Evolutionary conservation across 2,797 vertebrate species (phyloP).

Genomic region (Psittacula echo): DNA sequence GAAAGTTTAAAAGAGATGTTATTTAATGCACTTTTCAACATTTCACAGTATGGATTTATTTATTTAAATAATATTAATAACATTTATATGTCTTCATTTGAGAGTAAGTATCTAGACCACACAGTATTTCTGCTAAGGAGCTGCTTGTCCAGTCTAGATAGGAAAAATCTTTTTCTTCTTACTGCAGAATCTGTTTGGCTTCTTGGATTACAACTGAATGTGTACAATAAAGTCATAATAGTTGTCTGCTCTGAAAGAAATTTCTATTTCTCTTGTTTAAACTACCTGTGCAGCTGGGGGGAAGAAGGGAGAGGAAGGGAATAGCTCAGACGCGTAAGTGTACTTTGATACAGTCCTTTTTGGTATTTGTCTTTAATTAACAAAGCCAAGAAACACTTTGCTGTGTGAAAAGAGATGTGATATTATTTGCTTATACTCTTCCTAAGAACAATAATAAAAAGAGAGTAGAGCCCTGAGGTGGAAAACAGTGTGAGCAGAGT

Average conservation of each 20-base stretch:
- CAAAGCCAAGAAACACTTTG: neutral
- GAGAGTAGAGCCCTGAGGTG: neutral
- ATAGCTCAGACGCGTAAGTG: neutral
- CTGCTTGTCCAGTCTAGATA: neutral
- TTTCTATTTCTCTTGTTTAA: neutral
- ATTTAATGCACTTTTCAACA: neutral
- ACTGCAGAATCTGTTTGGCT: neutral
- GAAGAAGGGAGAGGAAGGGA: fast-evolving
- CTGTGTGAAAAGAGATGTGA: neutral
- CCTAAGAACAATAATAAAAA: neutral
- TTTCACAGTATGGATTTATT: neutral
- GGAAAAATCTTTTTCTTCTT: neutral
- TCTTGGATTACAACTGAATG: neutral
- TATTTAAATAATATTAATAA: neutral
- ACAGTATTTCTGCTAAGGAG: neutral
- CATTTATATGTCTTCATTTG: neutral
- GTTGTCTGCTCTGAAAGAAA: neutral
- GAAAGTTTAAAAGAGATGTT: neutral
- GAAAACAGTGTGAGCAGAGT: neutral
- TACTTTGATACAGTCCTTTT: neutral
- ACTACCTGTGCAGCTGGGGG: neutral
- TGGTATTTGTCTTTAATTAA: neutral
- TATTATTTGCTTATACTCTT: neutral
- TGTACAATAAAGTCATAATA: neutral
- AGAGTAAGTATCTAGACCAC: neutral